Percentiles rank a stretch among this genome's conserved stretches.
Evolutionary conservation across 2,113 vertebrate species (phyloP).

Genomic region (Pyrgilauda ruficollis): DNA sequence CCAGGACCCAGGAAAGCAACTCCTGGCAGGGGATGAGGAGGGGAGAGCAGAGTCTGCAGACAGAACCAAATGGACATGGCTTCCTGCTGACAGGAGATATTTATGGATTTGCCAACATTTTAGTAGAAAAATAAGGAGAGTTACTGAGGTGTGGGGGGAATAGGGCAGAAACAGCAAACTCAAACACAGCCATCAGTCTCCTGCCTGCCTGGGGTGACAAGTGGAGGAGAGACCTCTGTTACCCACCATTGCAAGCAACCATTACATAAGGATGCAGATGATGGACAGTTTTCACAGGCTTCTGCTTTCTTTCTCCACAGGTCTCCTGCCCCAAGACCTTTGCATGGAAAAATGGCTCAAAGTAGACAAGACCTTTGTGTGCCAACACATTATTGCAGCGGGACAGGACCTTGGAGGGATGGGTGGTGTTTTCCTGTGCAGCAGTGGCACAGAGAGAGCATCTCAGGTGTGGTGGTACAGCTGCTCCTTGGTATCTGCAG

Average conservation of each 20-base stretch:
- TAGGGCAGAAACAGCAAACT: conserved; percentile 6
- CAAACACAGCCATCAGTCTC: conserved; percentile 52
- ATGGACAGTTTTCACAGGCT: neutral
- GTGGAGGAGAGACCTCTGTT: neutral
- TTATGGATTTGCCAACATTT: conserved; percentile 57
- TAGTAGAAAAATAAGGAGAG: conserved; percentile 45
- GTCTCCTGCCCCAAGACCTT: neutral
- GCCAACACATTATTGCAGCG: rapidly evolving
- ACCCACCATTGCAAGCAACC: neutral
- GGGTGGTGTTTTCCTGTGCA: neutral
- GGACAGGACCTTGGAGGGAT: neutral
- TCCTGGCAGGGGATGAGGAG: neutral
- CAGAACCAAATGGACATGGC: neutral
- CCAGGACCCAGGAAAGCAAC: conserved; percentile 19
- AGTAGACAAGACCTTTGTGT: rapidly evolving
- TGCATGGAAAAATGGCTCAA: neutral
- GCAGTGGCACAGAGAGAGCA: neutral
- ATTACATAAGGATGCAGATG: neutral
- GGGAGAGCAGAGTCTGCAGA: neutral
- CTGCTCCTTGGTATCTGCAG: neutral
- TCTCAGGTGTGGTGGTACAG: rapidly evolving
- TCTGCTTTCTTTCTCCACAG: neutral
- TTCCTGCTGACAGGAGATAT: conserved; percentile 53
- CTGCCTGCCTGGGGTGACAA: neutral
- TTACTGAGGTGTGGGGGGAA: neutral